Base-by-base conservation (phyloP, 2,888 invertebrate genomes). In the Patella depressa region DNA sequence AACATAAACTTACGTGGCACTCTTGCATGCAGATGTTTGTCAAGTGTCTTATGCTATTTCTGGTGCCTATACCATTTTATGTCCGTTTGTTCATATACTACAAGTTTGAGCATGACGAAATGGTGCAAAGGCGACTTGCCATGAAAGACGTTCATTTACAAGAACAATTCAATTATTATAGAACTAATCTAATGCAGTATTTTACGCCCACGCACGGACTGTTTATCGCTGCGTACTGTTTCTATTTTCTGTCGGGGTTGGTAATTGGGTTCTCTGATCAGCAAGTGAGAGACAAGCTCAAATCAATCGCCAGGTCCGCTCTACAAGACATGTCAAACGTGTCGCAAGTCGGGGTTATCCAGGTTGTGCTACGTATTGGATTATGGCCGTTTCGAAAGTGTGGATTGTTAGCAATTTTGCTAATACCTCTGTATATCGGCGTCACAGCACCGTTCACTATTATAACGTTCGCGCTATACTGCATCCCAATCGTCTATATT, bases 361-460 rank as follows among this genome's bases (percentile, higher is more conserved):
- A 87, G 53, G 84, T 90, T 29, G 78, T 89, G 15, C 81, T 89
- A 1, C 80, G 86, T n/a, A 84, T 88, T 71, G 78, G 87, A 12
- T 79, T 90, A 34, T 89, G 85, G 86, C 91, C 91, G 0, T 91
- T 90, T 81, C 85, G 87, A 75, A 86, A 85, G 59, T 89, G 84
- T 77, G 91, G 91, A 2, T 77, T 90, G 0, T 55, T 89, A 2
- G 91, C 88, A 1, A 81, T 89, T 53, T 24, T 89, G 0, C 74
- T 89, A 0, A 87, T 84, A 15, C 86, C 89, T 5, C 45, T 89
- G 5, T 89, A 89, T 77, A 84, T 86, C 74, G 80, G 84, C 0
- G 14, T 88, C 0, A 85, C 87, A 0, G 72, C 87, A 7, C 90
- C 90, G 0, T 45, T 88, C 4, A 86, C 87, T 69, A 54, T 84